A percentile compares a stretch with the other conserved stretches of the same genome.
Conservation (phyloP, 2,888 invertebrate genomes). For the Formica aserva region DNA sequence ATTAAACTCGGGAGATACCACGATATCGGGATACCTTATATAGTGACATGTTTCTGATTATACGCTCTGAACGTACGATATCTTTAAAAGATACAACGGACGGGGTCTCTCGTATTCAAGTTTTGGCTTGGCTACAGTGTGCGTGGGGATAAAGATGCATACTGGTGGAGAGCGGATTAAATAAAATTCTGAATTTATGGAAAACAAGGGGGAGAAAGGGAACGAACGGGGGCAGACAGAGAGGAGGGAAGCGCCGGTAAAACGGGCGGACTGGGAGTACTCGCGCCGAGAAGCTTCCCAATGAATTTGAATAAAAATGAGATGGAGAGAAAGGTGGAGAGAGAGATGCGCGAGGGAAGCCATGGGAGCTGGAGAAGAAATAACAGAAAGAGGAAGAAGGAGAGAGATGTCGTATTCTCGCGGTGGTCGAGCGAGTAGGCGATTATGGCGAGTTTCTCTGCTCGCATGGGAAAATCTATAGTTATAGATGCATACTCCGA, state of each 20-base stretch:
- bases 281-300: slow-evolving; percentile 60
- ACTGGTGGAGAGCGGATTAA: slow-evolving; percentile 72
- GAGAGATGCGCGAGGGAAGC: slow-evolving; percentile 33
- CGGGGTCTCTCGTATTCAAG: background rate
- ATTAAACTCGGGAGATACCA: background rate
- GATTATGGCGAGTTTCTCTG: slow-evolving; percentile 71
- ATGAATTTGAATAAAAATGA: slow-evolving; percentile 78
- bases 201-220: slow-evolving; percentile 73
- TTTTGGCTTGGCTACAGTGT: slow-evolving; percentile 6
- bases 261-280: slow-evolving; percentile 39
- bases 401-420: slow-evolving; percentile 35
- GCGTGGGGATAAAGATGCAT: slow-evolving; percentile 68
- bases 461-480: slow-evolving; percentile 61
- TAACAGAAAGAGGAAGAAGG: slow-evolving; percentile 29
- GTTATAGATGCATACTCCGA: slow-evolving; percentile 52
- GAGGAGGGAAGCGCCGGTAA: slow-evolving; percentile 27
- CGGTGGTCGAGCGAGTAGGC: slow-evolving; percentile 71
- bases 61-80: background rate
- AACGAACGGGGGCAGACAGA: background rate
- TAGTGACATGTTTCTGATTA: slow-evolving; percentile 8
- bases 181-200: slow-evolving; percentile 85
- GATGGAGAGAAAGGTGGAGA: slow-evolving; percentile 57
- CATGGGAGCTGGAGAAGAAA: slow-evolving; percentile 10
- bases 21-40: background rate
- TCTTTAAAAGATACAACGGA: background rate